A percentile compares a stretch with the other conserved stretches of the same genome.
Conservation (phyloP, 2,888 invertebrate species). For the Lasioglossum marginatum region DNA sequence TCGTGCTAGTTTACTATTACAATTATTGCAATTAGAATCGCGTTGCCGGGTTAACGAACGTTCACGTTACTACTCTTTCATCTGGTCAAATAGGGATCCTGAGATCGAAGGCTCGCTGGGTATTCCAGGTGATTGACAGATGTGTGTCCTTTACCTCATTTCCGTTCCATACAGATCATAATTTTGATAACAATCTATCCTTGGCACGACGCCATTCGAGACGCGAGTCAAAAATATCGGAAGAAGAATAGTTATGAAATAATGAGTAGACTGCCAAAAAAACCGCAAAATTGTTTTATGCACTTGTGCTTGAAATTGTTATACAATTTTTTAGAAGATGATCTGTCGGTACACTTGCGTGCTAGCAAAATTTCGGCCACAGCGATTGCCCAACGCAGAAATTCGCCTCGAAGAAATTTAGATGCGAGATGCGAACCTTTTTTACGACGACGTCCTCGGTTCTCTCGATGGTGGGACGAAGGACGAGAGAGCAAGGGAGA, state of each 20-base stretch:
- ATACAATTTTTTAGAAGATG: no score
- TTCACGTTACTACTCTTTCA: neutral
- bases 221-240: neutral
- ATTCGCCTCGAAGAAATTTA: neutral
- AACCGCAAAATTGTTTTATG: no score
- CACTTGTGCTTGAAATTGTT: no score
- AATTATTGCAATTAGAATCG: no score
- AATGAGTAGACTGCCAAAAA: no score
- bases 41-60: neutral
- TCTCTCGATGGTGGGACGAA: neutral
- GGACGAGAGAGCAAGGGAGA: neutral
- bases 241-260: no score
- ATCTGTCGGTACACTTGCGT: neutral
- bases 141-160: neutral
- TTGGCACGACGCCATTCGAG: neutral
- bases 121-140: neutral
- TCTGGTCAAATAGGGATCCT: neutral
- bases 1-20: no score
- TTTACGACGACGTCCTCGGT: neutral
- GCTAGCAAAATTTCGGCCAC: neutral
- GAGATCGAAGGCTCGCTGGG: neutral
- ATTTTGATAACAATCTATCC: neutral
- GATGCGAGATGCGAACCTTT: neutral
- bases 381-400: conserved; percentile 7
- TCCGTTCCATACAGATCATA: neutral